These are phyloP conservation scores for Trinectes maculatus DNA, from an alignment of 2,113 vertebrate genomes.

Conservation along the genomic window DNA sequence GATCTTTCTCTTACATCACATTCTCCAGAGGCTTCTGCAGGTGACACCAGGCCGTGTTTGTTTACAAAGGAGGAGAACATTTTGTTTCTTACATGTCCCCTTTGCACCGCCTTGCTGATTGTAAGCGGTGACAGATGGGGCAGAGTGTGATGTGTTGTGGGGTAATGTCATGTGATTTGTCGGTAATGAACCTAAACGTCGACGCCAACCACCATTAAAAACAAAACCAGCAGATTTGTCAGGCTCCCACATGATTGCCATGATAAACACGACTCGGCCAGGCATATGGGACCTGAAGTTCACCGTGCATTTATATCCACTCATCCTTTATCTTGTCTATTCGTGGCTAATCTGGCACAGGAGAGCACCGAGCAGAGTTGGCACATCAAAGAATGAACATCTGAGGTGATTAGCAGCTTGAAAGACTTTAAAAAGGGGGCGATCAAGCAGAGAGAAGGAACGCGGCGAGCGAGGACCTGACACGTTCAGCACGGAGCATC, in stretches of 20 bases:
- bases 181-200: too few relatives aligned
- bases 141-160: too few relatives aligned
- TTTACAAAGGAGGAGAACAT: constrained; percentile 17
- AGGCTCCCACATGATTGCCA: neutral
- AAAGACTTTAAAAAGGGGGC: constrained; percentile 53
- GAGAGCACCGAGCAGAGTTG: constrained; percentile 20
- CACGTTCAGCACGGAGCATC: constrained; percentile 21
- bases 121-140: too few relatives aligned
- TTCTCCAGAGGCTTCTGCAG: constrained; percentile 9
- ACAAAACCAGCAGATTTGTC: neutral
- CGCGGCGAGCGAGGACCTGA: constrained; percentile 10
- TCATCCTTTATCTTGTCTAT: constrained; percentile 33
- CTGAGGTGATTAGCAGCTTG: constrained; percentile 55
- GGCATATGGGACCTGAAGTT: constrained; percentile 8
- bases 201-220: too few relatives aligned
- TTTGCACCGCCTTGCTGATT: neutral
- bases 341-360: constrained; percentile 46
- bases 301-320: constrained; percentile 20
- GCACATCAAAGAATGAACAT: constrained; percentile 23
- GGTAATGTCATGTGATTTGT: too few relatives aligned
- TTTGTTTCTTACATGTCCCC: neutral
- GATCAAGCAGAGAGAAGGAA: constrained; percentile 6
- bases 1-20: constrained; percentile 22
- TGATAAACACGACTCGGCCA: constrained; percentile 5
- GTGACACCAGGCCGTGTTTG: neutral